A percentile compares a stretch with the other conserved stretches of the same genome.
These are phyloP conservation scores for Caenorhabditis sp. DNA, from an alignment of 2,888 invertebrate species.

Conservation along the genomic window DNA sequence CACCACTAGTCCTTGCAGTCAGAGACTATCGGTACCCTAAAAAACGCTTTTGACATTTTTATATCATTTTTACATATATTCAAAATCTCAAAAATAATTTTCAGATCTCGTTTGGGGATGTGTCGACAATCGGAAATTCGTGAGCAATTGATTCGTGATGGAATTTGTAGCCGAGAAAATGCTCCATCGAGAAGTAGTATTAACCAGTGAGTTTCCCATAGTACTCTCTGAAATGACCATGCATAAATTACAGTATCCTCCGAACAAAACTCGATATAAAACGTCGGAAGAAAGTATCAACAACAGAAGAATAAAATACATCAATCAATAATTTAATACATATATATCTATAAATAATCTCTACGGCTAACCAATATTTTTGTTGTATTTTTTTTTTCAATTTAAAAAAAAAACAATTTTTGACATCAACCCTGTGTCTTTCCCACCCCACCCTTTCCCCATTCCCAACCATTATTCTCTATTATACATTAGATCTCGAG, in stretches of 20 bases:
- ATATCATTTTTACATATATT: neutral
- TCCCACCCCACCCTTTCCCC: neutral
- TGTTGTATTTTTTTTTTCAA: neutral
- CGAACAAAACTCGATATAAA: conserved; percentile 68
- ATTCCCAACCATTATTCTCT: neutral
- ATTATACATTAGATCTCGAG: neutral
- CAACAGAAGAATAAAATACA: neutral
- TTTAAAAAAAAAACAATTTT: too few species aligned
- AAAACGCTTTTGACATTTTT: neutral
- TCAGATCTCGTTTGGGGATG: conserved; percentile 60
- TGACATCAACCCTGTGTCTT: neutral
- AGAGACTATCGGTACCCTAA: conserved; percentile 59
- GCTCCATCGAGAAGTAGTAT: conserved; percentile 68
- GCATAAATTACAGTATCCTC: conserved; percentile 61
- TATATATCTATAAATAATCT: neutral
- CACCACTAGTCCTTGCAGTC: conserved; percentile 67
- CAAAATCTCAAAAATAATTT: conserved; percentile 5
- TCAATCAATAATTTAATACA: neutral
- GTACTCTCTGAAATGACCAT: neutral
- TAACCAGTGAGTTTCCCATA: conserved; percentile 60
- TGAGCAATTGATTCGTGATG: conserved; percentile 67
- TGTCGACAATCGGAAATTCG: conserved; percentile 68
- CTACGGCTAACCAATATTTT: neutral
- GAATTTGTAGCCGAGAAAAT: conserved; percentile 64
- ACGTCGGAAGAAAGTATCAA: conserved; percentile 38